A percentile compares a stretch with the other conserved stretches of the same genome.
Conservation (phyloP, 2,888 invertebrate species). For the Pollenia griseotomentosa region DNA sequence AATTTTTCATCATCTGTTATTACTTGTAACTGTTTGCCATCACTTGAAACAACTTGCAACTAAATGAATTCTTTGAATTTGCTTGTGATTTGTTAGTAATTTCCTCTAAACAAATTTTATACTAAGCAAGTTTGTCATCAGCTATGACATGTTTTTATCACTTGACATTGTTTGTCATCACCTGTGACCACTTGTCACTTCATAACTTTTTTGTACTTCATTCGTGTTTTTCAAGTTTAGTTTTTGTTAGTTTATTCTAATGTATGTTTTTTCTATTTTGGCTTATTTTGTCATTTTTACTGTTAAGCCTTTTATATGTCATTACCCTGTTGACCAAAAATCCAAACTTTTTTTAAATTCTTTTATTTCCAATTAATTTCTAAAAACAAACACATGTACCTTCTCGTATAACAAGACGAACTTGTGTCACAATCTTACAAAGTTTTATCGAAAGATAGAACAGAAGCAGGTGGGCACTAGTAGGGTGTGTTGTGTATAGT, state of each 20-base stretch:
- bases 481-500: background rate
- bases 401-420: constrained; percentile 30
- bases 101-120: no score
- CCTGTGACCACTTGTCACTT: no score
- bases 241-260: background rate
- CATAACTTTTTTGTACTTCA: no score
- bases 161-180: no score
- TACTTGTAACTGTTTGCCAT: no score
- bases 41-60: no score
- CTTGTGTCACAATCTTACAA: constrained; percentile 44
- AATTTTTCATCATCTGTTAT: no score
- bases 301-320: constrained; percentile 31
- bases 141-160: no score
- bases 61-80: no score
- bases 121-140: no score
- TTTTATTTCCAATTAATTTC: background rate
- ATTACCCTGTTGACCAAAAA: constrained; percentile 17
- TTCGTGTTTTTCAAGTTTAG: no score
- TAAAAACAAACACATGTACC: constrained; percentile 19
- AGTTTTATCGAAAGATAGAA: background rate
- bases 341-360: constrained; percentile 10
- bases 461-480: background rate
- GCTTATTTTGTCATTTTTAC: constrained; percentile 13
- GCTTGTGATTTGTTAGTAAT: no score
- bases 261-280: background rate